Base-by-base conservation (phyloP, 2,113 vertebrate genomes). In the Naja naja region DNA sequence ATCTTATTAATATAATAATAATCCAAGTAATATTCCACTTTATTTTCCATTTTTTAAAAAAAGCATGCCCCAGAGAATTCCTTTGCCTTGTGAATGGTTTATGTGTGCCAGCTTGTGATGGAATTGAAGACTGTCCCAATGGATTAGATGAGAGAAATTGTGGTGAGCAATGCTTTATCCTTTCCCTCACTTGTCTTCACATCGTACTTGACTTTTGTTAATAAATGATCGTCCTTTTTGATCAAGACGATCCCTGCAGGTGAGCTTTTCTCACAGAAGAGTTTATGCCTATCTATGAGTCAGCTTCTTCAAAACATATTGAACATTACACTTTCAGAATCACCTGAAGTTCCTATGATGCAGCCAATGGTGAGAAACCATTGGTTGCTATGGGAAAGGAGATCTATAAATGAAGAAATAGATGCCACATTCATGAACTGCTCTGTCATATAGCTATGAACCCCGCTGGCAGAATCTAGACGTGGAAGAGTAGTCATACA, bases 131-230 rank as follows among this genome's bases (percentile, higher is more conserved):
- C 92, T 99, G 99, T 89, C 98, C 98, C 94, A 98, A 98, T 0
- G 98, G 98, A 55, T 97, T 99, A 60, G 99, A 99, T 54, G 99
- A 99, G 97, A 98, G 98, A 93, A 99, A 99, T 52, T 99, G 99
- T 1, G 98, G 99, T 99, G 96, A 97, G 97, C 93, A 11, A 22
- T 60, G 85, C 87, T 2, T 60, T 53, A 0, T 54, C 49, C 0
- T 0, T 25, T 18, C 9, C 0, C 0, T 0, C 4, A 2, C 20
- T 22, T 4, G 6, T 25, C 3, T 12, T 6, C 27, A 22, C 16
- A 86, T 45, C 5, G 12, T 43, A 12, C 14, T 25, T 81, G 43
- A 88, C 2, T 5, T 54, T 27, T 87, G 6, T 47, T 49, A 39
- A 85, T 43, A n/a, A 43, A 39, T 45, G 34, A 34, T 16, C 1